A percentile compares a stretch with the other conserved stretches of the same genome.
phyloP scores from a whole-genome alignment of 37 sponge, comb jelly and placozoan species.

The Chondrosia reniformis region DNA sequence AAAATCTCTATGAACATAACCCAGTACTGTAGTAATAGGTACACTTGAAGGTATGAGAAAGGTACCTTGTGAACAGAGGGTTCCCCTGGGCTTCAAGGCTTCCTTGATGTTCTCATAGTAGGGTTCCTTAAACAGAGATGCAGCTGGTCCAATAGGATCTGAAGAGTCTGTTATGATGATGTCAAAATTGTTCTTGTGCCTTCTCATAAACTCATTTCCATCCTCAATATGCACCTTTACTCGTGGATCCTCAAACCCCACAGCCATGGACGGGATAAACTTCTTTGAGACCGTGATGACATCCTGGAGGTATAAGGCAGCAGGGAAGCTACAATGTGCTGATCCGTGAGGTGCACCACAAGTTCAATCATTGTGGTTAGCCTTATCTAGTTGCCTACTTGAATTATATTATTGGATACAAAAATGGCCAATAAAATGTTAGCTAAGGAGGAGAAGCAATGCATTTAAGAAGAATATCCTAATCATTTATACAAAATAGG shows the following conservation, averaged over 20 bases:
- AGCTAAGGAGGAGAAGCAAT: too few relatives aligned
- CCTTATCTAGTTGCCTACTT: too few relatives aligned
- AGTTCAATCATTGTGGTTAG: too few relatives aligned
- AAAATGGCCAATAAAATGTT: too few relatives aligned
- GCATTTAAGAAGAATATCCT: too few relatives aligned
- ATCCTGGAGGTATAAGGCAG: slow-evolving; percentile 6
- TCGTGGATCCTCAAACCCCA: slow-evolving; percentile 50
- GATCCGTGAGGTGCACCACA: too few relatives aligned
- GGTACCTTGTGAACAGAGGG: slow-evolving; percentile 81
- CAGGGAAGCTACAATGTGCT: too few relatives aligned
- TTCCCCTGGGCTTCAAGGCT: slow-evolving; percentile 73
- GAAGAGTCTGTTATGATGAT: slow-evolving; percentile 91
- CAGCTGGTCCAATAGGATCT: slow-evolving; percentile 81
- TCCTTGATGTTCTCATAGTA: slow-evolving; percentile 66
- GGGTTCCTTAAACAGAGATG: slow-evolving; percentile 56
- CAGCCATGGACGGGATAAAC: slow-evolving; percentile 64
- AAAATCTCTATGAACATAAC: too few relatives aligned
- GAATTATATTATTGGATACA: too few relatives aligned
- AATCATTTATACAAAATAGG: too few relatives aligned
- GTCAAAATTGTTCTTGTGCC: slow-evolving; percentile 60
- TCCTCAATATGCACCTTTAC: slow-evolving; percentile 63
- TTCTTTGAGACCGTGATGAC: slow-evolving; percentile 72
- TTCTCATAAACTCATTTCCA: slow-evolving; percentile 57
- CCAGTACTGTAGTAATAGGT: not conserved
- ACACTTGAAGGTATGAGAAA: not conserved